Evolutionary conservation across 2,113 vertebrate genomes (phyloP).

Genomic region (Puma concolor): DNA sequence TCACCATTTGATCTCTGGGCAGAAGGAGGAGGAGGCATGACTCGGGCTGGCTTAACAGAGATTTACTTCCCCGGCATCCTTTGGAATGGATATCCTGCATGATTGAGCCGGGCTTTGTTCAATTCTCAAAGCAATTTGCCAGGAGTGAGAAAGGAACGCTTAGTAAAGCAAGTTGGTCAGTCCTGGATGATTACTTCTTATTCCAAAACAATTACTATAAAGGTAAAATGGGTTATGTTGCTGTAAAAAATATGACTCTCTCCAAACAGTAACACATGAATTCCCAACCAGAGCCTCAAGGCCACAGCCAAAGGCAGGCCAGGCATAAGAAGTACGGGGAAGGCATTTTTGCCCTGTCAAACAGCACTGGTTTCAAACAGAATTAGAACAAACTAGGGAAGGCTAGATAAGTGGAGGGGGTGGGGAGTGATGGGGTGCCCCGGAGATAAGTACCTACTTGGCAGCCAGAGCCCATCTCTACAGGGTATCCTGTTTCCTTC

Average conservation of each 20-base stretch:
- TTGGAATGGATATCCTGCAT: conserved; percentile 83
- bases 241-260: conserved; percentile 83
- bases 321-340: background rate
- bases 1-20: conserved; percentile 67
- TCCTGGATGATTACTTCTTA: conserved; percentile 88
- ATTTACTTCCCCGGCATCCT: conserved; percentile 81
- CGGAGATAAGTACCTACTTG: background rate
- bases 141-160: conserved; percentile 83
- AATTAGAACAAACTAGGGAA: conserved; percentile 11
- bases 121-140: conserved; percentile 89
- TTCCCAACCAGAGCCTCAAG: conserved; percentile 59
- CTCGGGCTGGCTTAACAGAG: conserved; percentile 72
- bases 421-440: background rate
- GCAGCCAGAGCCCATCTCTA: background rate
- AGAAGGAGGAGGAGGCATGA: conserved; percentile 66
- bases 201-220: conserved; percentile 87
- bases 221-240: conserved; percentile 84
- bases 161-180: conserved; percentile 85
- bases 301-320: conserved; percentile 58
- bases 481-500: background rate
- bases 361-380: background rate
- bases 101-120: conserved; percentile 87
- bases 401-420: background rate
- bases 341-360: background rate
- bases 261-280: conserved; percentile 76